These are phyloP conservation scores for Lerema accius DNA, from an alignment of 1,140 invertebrate genomes.

Conservation along the genomic window DNA sequence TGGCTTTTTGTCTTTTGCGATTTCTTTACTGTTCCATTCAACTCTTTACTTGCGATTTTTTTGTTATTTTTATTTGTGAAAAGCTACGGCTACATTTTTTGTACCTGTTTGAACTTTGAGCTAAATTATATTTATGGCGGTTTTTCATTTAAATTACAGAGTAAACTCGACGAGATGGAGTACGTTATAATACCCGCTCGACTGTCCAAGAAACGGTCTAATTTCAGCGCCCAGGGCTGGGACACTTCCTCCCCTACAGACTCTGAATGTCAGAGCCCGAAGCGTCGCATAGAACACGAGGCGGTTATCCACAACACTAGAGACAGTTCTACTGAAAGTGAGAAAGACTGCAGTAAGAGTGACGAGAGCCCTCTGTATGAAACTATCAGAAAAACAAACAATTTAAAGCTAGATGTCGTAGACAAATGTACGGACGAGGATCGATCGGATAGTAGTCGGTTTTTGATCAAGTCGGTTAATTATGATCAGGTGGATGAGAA, in stretches of 20 bases:
- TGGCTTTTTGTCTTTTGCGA: slow-evolving; percentile 14
- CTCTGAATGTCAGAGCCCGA: slow-evolving; percentile 60
- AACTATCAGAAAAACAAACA: slow-evolving; percentile 47
- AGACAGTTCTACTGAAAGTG: slow-evolving; percentile 53
- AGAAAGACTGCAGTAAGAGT: slow-evolving; percentile 40
- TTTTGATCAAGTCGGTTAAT: slow-evolving; percentile 41
- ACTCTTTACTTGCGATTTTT: neutral
- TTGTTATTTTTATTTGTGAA: no score
- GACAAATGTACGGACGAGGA: slow-evolving; percentile 61
- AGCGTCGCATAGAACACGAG: slow-evolving; percentile 51
- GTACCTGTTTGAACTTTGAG: no score
- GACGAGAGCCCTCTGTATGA: slow-evolving; percentile 58
- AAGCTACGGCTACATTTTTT: no score
- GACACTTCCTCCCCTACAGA: slow-evolving; percentile 60
- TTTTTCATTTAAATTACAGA: no score
- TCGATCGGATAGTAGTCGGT: slow-evolving; percentile 16
- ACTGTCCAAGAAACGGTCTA: slow-evolving; percentile 52
- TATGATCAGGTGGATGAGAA: slow-evolving; percentile 57
- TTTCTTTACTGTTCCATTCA: no score
- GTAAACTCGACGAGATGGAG: slow-evolving; percentile 60
- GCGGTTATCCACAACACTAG: slow-evolving; percentile 49
- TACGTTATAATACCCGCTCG: slow-evolving; percentile 67
- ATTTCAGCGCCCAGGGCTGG: slow-evolving; percentile 56
- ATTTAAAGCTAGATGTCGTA: slow-evolving; percentile 38
- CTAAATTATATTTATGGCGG: no score